Base-by-base conservation (phyloP, 2,888 invertebrate genomes). In the Hypena proboscidalis region DNA sequence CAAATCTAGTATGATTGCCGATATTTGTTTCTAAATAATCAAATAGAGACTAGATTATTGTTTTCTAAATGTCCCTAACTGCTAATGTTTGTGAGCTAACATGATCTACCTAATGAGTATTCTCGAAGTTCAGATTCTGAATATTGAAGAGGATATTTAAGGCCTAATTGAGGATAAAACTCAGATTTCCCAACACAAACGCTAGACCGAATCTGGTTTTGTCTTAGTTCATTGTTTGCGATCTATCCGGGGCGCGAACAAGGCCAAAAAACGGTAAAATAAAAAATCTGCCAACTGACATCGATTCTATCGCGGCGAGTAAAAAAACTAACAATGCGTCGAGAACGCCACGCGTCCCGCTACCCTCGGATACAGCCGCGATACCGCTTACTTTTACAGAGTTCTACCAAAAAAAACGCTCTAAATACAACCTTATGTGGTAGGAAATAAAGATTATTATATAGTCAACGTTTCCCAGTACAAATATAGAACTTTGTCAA, bases 201-300 rank as follows among this genome's bases (percentile, higher is more conserved):
- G 41, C 27, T 32, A 40, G 6, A 40, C 25, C 35, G 30, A 39
- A 33, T 45, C 21, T 48, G 39, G 38, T 46, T 65, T 35, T 58
- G 14, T 49, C 40, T 36, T 10, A 32, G 43, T 45, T 47, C 45
- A 59, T 49, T 66, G 51, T 62, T 47, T 42, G 45, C 27, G n/a
- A 29, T 49, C 46, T 66, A 61, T 68, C 60, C 51, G 58, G n/a
- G n/a, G 60, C 46, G 51, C 73, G 67, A 84, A 85, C 83, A 78
- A 86, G 88, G 89, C 85, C 86, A 83, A 88, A 88, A 89, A 87
- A 87, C 88, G 88, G 89, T 88, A 86, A 83, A 85, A 83, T 80
- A 88, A 89, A 89, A 87, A 90, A 87, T 86, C 85, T 86, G 89
- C 88, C 88, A 90, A 90, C 90, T 90, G 90, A 88, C 90, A 89